phyloP scores from a whole-genome alignment of 2,113 vertebrate genomes.

The Aphyosemion australe region DNA sequence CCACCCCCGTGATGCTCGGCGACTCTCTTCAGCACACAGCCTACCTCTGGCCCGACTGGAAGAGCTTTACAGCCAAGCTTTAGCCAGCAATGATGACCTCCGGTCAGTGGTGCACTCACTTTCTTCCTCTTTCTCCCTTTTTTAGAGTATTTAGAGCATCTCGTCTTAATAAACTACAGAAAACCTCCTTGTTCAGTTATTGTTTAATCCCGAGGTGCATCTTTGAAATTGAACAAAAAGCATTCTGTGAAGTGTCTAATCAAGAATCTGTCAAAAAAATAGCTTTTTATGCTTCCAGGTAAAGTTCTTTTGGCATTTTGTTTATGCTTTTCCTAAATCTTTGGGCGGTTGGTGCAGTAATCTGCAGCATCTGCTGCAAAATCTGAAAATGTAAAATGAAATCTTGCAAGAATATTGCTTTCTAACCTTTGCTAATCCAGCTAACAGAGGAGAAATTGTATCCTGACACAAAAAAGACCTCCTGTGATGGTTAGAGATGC shows the following conservation, averaged over 20 bases:
- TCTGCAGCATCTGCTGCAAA: neutral
- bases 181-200: neutral
- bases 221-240: too few species aligned
- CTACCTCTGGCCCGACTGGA: slow-evolving; percentile 71
- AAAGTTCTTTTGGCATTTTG: neutral
- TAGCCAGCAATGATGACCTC: slow-evolving; percentile 74
- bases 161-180: neutral
- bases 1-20: slow-evolving; percentile 20
- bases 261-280: neutral
- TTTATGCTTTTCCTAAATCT: neutral
- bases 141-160: neutral
- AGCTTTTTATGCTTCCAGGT: neutral
- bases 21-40: neutral
- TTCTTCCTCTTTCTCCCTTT: neutral
- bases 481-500: too few species aligned
- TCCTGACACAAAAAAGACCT: neutral
- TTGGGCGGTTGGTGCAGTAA: neutral
- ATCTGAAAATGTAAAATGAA: neutral
- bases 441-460: neutral
- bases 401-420: neutral
- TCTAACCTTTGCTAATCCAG: neutral
- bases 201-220: neutral
- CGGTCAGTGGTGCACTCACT: slow-evolving; percentile 55
- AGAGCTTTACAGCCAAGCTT: slow-evolving; percentile 67
- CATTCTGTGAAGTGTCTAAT: neutral